phyloP scores from a whole-genome alignment of 1,140 invertebrate genomes.

The Drosophila novamexicana region DNA sequence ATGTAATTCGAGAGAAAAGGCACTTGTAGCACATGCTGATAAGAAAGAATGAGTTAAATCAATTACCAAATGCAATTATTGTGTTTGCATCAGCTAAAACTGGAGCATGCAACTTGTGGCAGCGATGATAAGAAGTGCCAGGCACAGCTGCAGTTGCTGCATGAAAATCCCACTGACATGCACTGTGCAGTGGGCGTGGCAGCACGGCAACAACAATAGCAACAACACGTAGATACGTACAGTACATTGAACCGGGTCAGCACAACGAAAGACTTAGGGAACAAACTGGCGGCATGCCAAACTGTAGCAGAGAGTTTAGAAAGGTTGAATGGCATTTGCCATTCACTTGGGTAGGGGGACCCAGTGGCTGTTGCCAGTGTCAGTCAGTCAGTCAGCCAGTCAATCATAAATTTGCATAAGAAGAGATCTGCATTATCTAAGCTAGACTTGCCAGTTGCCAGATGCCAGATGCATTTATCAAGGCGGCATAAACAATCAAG shows the following conservation, averaged over 20 bases:
- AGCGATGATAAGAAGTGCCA: background rate
- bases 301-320: constrained; percentile 72
- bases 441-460: constrained; percentile 42
- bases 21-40: constrained; percentile 16
- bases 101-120: background rate
- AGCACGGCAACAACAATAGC: constrained; percentile 45
- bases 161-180: constrained; percentile 19
- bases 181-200: constrained; percentile 51
- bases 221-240: constrained; percentile 8
- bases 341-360: constrained; percentile 51
- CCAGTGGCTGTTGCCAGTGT: constrained; percentile 60
- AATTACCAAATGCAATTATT: constrained; percentile 40
- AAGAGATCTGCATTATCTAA: constrained; percentile 75
- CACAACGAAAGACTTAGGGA: constrained; percentile 53
- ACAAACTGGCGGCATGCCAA: constrained; percentile 50
- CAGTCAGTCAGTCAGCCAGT: constrained; percentile 52
- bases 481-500: constrained; percentile 66
- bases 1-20: background rate
- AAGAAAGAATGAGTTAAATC: constrained; percentile 40
- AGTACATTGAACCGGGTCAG: constrained; percentile 62
- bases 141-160: constrained; percentile 1
- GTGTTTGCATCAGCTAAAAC: constrained; percentile 14
- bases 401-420: constrained; percentile 80
- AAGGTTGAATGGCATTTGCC: constrained; percentile 76
- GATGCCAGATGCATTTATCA: constrained; percentile 63